phyloP scores from a whole-genome alignment of 1,140 invertebrate genomes.

The Dreissena rostriformis region DNA sequence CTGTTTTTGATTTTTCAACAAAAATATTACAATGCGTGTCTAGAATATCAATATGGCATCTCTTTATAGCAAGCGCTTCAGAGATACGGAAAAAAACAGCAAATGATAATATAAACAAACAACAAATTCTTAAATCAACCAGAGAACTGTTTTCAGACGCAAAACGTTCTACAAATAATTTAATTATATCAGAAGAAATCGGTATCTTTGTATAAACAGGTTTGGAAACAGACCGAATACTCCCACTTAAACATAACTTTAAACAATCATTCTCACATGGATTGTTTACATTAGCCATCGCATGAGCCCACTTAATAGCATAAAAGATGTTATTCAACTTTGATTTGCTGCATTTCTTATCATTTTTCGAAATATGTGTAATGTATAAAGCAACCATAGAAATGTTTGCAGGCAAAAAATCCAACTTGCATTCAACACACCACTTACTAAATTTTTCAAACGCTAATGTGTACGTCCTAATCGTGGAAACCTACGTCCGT shows the following conservation, averaged over 20 bases:
- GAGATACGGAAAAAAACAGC: constrained; percentile 19
- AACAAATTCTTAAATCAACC: constrained; percentile 10
- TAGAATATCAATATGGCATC: constrained; percentile 8
- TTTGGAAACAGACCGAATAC: background rate
- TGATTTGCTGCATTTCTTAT: background rate
- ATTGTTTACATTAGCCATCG: background rate
- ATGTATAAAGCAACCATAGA: background rate
- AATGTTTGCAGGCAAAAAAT: background rate
- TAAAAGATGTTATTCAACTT: background rate
- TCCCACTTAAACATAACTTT: background rate
- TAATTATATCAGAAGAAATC: background rate
- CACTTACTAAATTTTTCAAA: constrained; percentile 18
- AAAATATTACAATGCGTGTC: background rate
- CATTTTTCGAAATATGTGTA: background rate
- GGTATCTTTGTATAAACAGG: background rate
- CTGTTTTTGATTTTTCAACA: constrained; percentile 18
- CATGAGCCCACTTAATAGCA: background rate
- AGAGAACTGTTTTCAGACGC: background rate
- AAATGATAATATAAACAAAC: constrained; percentile 4
- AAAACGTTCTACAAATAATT: background rate
- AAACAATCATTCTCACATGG: background rate
- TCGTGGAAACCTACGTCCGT: background rate
- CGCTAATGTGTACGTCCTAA: background rate
- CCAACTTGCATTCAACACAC: background rate
- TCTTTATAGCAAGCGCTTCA: background rate